Percentiles rank a stretch among this genome's conserved stretches.
These are phyloP conservation scores for Bombycilla garrulus DNA, from an alignment of 2,113 vertebrate species.

Conservation along the genomic window DNA sequence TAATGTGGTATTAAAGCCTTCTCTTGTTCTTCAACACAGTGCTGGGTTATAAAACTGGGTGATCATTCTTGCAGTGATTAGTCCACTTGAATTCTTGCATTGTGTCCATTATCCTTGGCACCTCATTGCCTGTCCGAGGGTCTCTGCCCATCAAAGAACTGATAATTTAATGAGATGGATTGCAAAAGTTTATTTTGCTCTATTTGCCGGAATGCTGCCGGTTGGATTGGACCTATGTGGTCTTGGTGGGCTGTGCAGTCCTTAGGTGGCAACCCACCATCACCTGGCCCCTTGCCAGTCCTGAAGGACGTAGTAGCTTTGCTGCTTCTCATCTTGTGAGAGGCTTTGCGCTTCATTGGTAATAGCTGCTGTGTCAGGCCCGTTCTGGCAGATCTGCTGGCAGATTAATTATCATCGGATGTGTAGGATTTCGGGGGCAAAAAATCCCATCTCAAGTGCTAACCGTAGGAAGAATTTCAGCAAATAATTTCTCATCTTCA, in stretches of 20 bases:
- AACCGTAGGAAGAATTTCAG: neutral
- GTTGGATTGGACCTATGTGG: neutral
- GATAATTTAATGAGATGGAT: neutral
- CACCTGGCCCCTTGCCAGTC: neutral
- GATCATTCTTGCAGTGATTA: neutral
- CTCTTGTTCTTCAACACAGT: neutral
- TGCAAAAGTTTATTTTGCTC: neutral
- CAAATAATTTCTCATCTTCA: neutral
- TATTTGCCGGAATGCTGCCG: neutral
- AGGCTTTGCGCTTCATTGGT: neutral
- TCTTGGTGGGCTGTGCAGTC: neutral
- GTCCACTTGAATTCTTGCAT: neutral
- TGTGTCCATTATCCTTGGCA: neutral
- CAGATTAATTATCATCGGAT: neutral
- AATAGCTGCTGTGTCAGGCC: constrained; percentile 13
- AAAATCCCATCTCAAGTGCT: neutral
- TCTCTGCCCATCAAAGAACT: neutral
- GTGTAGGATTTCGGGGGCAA: neutral
- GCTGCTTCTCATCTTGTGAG: neutral
- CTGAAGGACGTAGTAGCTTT: neutral
- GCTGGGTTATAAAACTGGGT: neutral
- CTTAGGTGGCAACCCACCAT: neutral
- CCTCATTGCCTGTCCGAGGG: neutral
- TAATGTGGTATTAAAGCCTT: neutral
- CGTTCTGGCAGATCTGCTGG: neutral